These are phyloP conservation scores for Nomada fabriciana DNA, from an alignment of 2,888 invertebrate genomes.

Conservation along the genomic window DNA sequence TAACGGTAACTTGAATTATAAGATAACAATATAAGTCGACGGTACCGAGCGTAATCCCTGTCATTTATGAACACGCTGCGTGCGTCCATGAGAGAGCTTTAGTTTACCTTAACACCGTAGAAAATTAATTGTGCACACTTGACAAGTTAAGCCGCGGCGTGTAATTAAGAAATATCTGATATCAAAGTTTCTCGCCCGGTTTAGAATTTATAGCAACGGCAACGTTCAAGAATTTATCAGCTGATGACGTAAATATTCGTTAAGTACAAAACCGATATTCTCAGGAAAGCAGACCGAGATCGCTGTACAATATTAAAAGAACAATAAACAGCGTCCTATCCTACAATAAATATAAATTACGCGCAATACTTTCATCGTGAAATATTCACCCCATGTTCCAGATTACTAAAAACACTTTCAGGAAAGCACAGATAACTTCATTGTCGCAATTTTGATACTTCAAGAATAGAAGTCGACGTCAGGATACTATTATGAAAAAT, in stretches of 20 bases:
- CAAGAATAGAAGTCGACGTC: no score
- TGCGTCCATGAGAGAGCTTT: conserved; percentile 64
- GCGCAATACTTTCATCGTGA: no score
- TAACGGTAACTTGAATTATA: conserved; percentile 70
- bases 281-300: not conserved
- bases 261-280: conserved; percentile 12
- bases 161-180: conserved; percentile 63
- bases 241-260: conserved; percentile 23
- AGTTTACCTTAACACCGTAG: conserved; percentile 65
- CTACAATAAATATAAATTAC: not conserved
- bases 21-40: conserved; percentile 68
- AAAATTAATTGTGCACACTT: conserved; percentile 64
- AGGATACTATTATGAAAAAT: no score
- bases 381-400: no score
- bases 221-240: conserved; percentile 41
- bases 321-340: not conserved
- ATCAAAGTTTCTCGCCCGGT: conserved; percentile 39
- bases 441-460: no score
- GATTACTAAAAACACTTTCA: no score
- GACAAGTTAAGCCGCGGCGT: conserved; percentile 51
- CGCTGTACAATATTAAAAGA: not conserved
- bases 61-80: conserved; percentile 66
- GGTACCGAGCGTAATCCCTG: conserved; percentile 63
- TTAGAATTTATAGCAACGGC: conserved; percentile 27
- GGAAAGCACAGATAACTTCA: no score